Conservation (phyloP, 2,797 vertebrate genomes). For the Lepidocolaptes lacrymiger region DNA sequence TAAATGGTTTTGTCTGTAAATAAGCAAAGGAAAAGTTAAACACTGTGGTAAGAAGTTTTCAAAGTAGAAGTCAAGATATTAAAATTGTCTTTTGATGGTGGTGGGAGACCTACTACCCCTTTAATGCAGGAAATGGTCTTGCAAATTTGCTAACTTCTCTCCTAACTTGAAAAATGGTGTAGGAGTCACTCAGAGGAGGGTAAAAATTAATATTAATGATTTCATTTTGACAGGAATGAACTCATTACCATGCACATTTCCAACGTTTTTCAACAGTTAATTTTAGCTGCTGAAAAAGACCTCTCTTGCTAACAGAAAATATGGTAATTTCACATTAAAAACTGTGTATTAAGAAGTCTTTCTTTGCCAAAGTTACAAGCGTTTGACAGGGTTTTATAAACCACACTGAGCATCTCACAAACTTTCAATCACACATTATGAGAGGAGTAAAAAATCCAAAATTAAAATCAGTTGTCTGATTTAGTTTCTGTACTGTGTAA, state of each 20-base stretch:
- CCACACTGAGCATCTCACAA: constrained; percentile 56
- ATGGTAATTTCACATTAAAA: constrained; percentile 71
- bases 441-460: constrained; percentile 57
- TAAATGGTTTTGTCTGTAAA: neutral
- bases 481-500: neutral
- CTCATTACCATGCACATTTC: constrained; percentile 67
- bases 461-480: constrained; percentile 55
- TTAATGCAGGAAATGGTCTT: neutral
- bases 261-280: constrained; percentile 73
- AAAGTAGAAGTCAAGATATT: neutral
- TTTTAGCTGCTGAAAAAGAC: constrained; percentile 72
- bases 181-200: constrained; percentile 52
- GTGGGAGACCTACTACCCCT: neutral
- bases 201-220: constrained; percentile 71
- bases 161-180: constrained; percentile 58
- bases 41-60: neutral
- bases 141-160: constrained; percentile 39
- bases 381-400: constrained; percentile 69
- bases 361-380: constrained; percentile 67
- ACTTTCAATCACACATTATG: constrained; percentile 62
- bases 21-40: neutral
- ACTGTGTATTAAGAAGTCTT: constrained; percentile 67
- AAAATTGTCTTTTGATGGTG: neutral
- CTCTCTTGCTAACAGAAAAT: constrained; percentile 64
- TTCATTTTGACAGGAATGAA: constrained; percentile 67